phyloP scores from a whole-genome alignment of 2,888 invertebrate genomes.

The Strigamia transsilvanica region DNA sequence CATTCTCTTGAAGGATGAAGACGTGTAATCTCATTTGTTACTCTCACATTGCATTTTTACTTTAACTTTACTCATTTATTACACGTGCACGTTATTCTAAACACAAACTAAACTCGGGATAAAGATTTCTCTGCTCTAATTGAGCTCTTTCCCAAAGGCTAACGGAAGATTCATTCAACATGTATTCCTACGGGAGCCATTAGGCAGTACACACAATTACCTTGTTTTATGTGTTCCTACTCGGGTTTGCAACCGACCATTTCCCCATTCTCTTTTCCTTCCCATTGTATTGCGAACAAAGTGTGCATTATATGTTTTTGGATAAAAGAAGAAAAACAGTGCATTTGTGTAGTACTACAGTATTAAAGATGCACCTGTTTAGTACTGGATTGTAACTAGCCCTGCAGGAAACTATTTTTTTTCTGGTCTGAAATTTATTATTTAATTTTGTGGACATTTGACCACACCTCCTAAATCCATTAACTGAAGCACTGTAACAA shows the following conservation, averaged over 20 bases:
- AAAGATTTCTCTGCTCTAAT: constrained; percentile 21
- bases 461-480: too few relatives aligned
- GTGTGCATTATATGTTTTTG: neutral
- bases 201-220: constrained; percentile 30
- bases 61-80: neutral
- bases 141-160: constrained; percentile 16
- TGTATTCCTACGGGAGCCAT: constrained; percentile 25
- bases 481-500: too few relatives aligned
- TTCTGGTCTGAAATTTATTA: too few relatives aligned
- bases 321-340: neutral
- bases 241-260: constrained; percentile 21
- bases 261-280: neutral
- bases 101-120: neutral
- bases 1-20: constrained; percentile 3
- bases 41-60: neutral
- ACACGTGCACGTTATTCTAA: neutral
- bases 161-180: constrained; percentile 21
- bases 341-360: neutral
- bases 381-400: neutral
- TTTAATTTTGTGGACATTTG: too few relatives aligned
- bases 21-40: neutral
- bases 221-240: constrained; percentile 26
- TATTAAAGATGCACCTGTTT: neutral
- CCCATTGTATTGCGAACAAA: neutral
- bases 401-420: neutral